Evolutionary conservation across 2,797 vertebrate species (phyloP).

Genomic region (Merluccius polli): DNA sequence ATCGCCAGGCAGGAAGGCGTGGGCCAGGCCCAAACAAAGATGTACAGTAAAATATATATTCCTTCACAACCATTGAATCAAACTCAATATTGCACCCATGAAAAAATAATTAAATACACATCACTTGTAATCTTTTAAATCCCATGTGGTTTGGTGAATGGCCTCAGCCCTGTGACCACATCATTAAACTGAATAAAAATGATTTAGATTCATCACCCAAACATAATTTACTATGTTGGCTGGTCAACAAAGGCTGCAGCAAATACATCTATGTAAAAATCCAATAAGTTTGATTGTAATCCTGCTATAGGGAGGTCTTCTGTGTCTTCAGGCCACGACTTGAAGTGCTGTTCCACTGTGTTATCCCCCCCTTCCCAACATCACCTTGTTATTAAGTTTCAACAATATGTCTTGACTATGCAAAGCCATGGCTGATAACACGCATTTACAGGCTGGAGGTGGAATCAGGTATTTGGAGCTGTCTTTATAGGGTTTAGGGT

Average conservation of each 20-base stretch:
- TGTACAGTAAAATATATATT: no score
- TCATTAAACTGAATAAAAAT: no score
- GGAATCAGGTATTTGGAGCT: background rate
- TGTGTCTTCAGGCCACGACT: constrained; percentile 5
- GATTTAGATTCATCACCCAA: background rate
- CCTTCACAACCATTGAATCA: no score
- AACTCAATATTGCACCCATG: no score
- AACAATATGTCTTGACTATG: background rate
- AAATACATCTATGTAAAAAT: background rate
- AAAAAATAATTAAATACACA: no score
- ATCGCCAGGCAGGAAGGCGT: no score
- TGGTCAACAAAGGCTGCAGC: background rate
- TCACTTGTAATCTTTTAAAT: background rate
- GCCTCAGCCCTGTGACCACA: background rate
- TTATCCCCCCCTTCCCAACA: background rate
- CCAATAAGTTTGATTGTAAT: background rate
- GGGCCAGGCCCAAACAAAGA: no score
- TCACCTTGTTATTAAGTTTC: constrained; percentile 1
- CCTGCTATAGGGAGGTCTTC: background rate
- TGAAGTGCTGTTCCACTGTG: background rate
- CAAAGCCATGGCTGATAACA: constrained; percentile 19
- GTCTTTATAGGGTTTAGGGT: no score
- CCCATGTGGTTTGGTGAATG: background rate
- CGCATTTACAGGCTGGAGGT: background rate
- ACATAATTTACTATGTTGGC: background rate